These are phyloP conservation scores for Bimastos eiseni DNA, from an alignment of 2,888 invertebrate species.

Conservation along the genomic window DNA sequence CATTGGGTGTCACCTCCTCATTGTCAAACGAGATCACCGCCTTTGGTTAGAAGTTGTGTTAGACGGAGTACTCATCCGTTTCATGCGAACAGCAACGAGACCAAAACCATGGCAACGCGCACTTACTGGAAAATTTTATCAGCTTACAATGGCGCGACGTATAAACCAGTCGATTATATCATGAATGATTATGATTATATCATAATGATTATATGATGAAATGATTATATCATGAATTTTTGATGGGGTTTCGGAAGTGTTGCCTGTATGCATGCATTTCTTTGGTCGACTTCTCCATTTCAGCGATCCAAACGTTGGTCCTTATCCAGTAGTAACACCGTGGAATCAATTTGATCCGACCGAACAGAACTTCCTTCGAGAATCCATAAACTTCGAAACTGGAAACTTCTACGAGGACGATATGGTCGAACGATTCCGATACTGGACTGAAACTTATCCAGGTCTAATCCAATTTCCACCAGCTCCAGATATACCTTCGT, in stretches of 20 bases:
- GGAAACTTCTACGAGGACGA: conserved; percentile 3
- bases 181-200: no score
- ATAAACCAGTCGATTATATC: no score
- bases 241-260: neutral
- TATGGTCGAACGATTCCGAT: conserved; percentile 19
- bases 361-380: conserved; percentile 25
- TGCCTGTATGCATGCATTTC: no score
- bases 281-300: neutral
- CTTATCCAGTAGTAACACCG: neutral
- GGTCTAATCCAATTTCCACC: neutral
- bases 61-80: no score
- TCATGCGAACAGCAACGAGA: no score
- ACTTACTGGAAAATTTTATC: neutral
- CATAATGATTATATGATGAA: no score
- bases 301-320: conserved; percentile 35
- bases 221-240: neutral
- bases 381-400: neutral
- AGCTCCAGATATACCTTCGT: neutral
- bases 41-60: no score
- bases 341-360: conserved; percentile 27
- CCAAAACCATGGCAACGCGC: no score
- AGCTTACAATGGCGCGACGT: neutral
- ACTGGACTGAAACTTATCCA: conserved; percentile 9
- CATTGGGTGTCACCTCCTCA: no score
- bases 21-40: no score